phyloP scores from a whole-genome alignment of 2,888 invertebrate species.

The Andrena hattorfiana region DNA sequence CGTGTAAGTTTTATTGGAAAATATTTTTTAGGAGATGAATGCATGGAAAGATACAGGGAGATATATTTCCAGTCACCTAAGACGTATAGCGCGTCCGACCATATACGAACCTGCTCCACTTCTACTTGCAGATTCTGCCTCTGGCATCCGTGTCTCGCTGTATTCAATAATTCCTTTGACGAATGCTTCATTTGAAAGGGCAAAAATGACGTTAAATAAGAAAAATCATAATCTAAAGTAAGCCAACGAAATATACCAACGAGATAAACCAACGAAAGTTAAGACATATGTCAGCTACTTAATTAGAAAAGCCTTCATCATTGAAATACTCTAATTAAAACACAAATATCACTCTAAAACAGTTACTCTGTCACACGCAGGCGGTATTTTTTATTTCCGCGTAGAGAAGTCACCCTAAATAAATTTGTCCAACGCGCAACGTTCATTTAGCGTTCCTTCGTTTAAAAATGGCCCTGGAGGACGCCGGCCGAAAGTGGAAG shows the following conservation, averaged over 20 bases:
- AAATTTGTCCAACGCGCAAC: no score
- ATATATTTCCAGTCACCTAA: neutral
- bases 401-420: no score
- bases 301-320: no score
- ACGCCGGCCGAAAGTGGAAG: conserved; percentile 28
- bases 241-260: no score
- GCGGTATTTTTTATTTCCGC: neutral
- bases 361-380: neutral
- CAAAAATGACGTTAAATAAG: no score
- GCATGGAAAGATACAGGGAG: neutral
- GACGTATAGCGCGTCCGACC: neutral
- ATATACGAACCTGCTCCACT: neutral
- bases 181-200: no score
- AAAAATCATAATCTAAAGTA: no score
- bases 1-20: neutral
- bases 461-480: neutral
- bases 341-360: neutral
- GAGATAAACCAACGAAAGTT: no score
- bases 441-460: neutral
- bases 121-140: no score
- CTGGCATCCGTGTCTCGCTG: no score
- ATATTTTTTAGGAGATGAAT: neutral
- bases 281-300: no score
- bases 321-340: neutral
- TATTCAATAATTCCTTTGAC: no score